phyloP scores from a whole-genome alignment of 2,797 vertebrate species.

The Sandelia bainsii region DNA sequence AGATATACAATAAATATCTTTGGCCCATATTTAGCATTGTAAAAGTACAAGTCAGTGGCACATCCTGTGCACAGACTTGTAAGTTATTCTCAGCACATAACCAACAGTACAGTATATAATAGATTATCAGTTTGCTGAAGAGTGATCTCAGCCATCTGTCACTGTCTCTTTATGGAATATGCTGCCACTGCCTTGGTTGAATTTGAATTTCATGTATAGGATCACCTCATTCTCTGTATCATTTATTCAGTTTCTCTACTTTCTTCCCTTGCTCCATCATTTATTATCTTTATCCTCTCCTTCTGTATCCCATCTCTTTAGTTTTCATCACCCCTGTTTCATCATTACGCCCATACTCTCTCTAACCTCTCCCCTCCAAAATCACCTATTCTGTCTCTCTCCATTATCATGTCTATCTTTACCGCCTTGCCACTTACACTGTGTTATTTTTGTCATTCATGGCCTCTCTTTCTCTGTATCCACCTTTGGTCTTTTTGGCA shows the following conservation, averaged over 20 bases:
- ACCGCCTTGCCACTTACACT: conserved; percentile 10
- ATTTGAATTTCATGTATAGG: conserved; percentile 11
- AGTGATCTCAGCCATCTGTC: conserved; percentile 7
- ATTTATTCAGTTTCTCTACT: background rate
- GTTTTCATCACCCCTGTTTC: background rate
- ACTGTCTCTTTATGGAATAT: conserved; percentile 6
- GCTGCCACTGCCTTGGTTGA: background rate
- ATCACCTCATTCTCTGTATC: background rate
- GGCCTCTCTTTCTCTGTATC: background rate
- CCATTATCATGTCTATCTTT: conserved; percentile 21
- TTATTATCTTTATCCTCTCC: conserved; percentile 5
- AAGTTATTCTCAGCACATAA: background rate
- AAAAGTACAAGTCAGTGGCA: background rate
- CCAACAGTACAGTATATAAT: background rate
- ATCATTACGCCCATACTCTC: background rate
- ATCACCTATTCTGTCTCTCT: conserved; percentile 8
- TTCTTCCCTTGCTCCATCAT: background rate
- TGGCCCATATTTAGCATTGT: background rate
- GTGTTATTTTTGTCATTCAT: background rate
- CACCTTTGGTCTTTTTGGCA: conserved; percentile 2
- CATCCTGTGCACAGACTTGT: background rate
- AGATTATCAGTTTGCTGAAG: conserved; percentile 10
- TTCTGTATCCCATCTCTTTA: background rate
- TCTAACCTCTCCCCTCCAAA: background rate
- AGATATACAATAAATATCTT: background rate